These are phyloP conservation scores for Aleiodes sp. DNA, from an alignment of 1,140 invertebrate genomes.

Conservation along the genomic window DNA sequence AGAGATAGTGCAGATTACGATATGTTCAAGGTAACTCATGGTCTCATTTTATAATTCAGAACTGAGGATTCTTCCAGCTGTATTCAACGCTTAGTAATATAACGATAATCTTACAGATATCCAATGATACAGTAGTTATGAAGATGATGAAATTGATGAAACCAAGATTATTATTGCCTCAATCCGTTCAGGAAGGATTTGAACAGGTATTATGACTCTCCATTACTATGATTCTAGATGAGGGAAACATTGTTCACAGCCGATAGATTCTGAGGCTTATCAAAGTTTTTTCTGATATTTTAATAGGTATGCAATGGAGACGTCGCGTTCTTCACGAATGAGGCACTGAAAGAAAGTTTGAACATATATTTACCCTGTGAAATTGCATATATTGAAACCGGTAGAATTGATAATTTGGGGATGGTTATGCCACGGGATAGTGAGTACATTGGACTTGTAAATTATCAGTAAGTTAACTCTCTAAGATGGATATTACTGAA, in stretches of 20 bases:
- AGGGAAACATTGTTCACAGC: too few species aligned
- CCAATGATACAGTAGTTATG: constrained; percentile 1
- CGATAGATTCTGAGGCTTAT: too few species aligned
- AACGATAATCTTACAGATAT: too few species aligned
- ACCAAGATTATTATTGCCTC: neutral
- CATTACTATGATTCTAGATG: too few species aligned
- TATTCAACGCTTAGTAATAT: too few species aligned
- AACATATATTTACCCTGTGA: constrained; percentile 32
- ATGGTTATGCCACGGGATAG: constrained; percentile 32
- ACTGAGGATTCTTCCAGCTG: too few species aligned
- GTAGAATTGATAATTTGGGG: constrained; percentile 30
- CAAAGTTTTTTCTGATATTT: too few species aligned
- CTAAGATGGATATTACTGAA: too few species aligned
- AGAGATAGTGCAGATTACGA: constrained; percentile 31
- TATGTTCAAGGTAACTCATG: neutral
- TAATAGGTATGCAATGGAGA: constrained; percentile 40
- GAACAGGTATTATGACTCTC: too few species aligned
- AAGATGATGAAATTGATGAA: constrained; percentile 16
- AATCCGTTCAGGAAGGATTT: neutral
- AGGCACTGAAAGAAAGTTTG: constrained; percentile 27
- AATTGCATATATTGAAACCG: constrained; percentile 31
- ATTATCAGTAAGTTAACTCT: constrained; percentile 40
- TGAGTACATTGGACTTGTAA: constrained; percentile 36
- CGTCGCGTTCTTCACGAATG: constrained; percentile 35
- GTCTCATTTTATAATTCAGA: too few species aligned